These are phyloP conservation scores for Poecilia latipinna DNA, from an alignment of 2,113 vertebrate species.

Conservation along the genomic window DNA sequence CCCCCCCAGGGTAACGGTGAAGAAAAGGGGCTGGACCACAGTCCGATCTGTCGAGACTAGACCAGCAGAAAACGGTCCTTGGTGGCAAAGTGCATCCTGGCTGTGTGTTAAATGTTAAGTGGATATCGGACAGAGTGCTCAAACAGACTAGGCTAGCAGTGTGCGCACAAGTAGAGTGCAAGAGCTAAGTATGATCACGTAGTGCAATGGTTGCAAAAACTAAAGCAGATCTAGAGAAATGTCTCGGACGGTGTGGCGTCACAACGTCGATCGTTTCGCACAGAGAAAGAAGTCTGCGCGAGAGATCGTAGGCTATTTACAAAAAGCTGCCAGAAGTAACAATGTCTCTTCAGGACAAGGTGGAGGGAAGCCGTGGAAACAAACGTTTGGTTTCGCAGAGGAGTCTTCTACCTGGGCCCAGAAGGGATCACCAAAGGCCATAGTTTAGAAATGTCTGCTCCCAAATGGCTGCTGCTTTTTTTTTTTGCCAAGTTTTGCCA, in stretches of 20 bases:
- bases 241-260: constrained; percentile 54
- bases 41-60: background rate
- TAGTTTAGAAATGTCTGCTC: background rate
- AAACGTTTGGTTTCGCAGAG: constrained; percentile 23
- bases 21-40: constrained; percentile 53
- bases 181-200: constrained; percentile 70
- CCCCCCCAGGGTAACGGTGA: constrained; percentile 31
- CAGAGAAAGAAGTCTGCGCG: constrained; percentile 44
- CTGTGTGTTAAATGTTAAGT: constrained; percentile 74
- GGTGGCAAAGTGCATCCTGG: constrained; percentile 71
- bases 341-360: constrained; percentile 53
- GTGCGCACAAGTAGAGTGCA: constrained; percentile 72
- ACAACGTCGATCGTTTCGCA: constrained; percentile 45
- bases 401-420: constrained; percentile 18
- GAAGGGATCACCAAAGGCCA: constrained; percentile 19
- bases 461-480: background rate
- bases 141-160: constrained; percentile 80
- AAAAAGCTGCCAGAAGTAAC: constrained; percentile 71
- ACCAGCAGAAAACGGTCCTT: constrained; percentile 44
- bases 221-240: constrained; percentile 71
- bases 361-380: constrained; percentile 43
- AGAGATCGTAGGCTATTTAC: constrained; percentile 67
- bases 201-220: constrained; percentile 75
- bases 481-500: background rate
- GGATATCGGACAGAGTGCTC: constrained; percentile 78